Conservation (phyloP, 2,888 invertebrate genomes). For the Eutolmus rufibarbis region DNA sequence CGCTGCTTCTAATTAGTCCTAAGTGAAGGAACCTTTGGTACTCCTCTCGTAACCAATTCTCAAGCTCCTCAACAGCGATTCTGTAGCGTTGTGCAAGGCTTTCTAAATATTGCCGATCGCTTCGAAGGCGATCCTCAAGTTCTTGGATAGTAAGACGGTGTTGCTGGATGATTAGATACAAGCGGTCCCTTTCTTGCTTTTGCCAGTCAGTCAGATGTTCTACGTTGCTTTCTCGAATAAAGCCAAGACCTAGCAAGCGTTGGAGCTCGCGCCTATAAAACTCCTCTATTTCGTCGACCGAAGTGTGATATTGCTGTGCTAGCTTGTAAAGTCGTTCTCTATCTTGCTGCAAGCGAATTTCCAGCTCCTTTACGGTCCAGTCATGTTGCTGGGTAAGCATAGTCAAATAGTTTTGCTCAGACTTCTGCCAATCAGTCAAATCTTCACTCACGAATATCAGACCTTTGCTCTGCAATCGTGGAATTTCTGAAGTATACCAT, state of each 20-base stretch:
- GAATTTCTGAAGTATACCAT: slow-evolving; percentile 58
- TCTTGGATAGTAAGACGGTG: slow-evolving; percentile 57
- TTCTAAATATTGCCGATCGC: slow-evolving; percentile 55
- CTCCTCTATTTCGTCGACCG: slow-evolving; percentile 58
- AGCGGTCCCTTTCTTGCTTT: slow-evolving; percentile 55
- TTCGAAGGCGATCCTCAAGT: slow-evolving; percentile 55
- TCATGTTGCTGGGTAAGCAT: slow-evolving; percentile 55
- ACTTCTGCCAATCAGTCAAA: slow-evolving; percentile 57
- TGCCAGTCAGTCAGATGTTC: slow-evolving; percentile 59
- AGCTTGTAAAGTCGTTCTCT: slow-evolving; percentile 55
- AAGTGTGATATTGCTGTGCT: slow-evolving; percentile 58
- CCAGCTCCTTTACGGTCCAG: slow-evolving; percentile 58
- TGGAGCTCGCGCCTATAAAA: slow-evolving; percentile 57
- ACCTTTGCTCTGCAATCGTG: slow-evolving; percentile 56
- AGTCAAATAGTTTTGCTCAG: slow-evolving; percentile 57
- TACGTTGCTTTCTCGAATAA: slow-evolving; percentile 54
- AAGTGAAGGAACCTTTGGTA: slow-evolving; percentile 56
- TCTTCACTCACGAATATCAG: slow-evolving; percentile 50
- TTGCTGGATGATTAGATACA: slow-evolving; percentile 55
- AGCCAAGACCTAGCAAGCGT: slow-evolving; percentile 56
- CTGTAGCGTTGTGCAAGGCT: slow-evolving; percentile 56
- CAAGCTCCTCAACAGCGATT: slow-evolving; percentile 57
- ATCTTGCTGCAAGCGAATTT: slow-evolving; percentile 57
- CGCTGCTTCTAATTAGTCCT: slow-evolving; percentile 50
- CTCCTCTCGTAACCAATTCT: slow-evolving; percentile 57